Evolutionary conservation across 2,113 vertebrate species (phyloP).

Genomic region (Salvelinus fontinalis): DNA sequence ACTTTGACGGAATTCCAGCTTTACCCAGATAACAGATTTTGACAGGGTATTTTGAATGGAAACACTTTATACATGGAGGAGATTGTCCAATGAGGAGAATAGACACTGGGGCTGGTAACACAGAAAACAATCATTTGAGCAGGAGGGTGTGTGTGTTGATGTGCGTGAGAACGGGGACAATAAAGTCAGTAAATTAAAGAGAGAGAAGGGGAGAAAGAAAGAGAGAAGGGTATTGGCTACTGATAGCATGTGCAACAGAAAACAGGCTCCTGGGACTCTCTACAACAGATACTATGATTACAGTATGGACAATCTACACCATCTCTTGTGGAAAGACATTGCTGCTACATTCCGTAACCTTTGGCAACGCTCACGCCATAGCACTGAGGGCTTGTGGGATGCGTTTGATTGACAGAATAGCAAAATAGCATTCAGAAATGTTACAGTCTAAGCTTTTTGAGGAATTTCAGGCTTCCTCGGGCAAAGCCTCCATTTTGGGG

Average conservation of each 20-base stretch:
- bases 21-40: conserved; percentile 38
- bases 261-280: neutral
- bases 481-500: conserved; percentile 47
- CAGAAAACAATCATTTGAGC: conserved; percentile 4
- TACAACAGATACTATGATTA: neutral
- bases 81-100: neutral
- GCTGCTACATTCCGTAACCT: conserved; percentile 23
- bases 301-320: neutral
- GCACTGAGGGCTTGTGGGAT: conserved; percentile 24
- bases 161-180: neutral
- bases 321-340: conserved; percentile 31
- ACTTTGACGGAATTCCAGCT: conserved; percentile 48
- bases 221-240: neutral
- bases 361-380: conserved; percentile 23
- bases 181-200: neutral
- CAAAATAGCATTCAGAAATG: conserved; percentile 45
- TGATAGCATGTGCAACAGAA: neutral
- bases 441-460: conserved; percentile 47
- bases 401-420: conserved; percentile 44
- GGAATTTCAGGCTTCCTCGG: conserved; percentile 27
- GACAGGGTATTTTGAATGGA: conserved; percentile 44
- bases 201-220: conserved; percentile 10
- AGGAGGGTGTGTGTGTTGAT: neutral
- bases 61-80: neutral
- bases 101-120: neutral